A percentile compares a stretch with the other conserved stretches of the same genome.
These are phyloP conservation scores for Melanocharis versteri DNA, from an alignment of 2,113 vertebrate genomes.

Conservation along the genomic window DNA sequence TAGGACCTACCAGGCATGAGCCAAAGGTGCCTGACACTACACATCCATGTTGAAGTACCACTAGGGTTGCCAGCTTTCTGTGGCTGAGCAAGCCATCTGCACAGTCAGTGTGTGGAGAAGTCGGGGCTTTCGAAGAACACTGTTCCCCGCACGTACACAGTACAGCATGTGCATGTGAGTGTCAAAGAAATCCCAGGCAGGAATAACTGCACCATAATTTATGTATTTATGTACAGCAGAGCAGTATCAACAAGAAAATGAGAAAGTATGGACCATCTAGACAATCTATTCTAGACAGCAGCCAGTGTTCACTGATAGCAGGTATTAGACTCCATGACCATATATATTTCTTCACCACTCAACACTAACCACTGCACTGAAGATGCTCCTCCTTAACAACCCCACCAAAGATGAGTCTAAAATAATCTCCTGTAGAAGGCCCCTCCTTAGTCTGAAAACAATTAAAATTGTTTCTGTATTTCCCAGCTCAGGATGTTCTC, in stretches of 20 bases:
- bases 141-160: not conserved
- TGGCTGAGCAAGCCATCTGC: not conserved
- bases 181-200: not conserved
- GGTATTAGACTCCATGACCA: not conserved
- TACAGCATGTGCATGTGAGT: not conserved
- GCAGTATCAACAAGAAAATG: not conserved
- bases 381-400: not conserved
- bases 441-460: not conserved
- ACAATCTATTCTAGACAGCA: not conserved
- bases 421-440: not conserved
- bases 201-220: not conserved
- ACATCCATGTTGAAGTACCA: not conserved
- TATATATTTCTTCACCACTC: not conserved
- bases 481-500: not conserved
- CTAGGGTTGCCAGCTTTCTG: not conserved
- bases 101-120: fast-evolving
- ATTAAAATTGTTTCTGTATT: not conserved
- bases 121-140: not conserved
- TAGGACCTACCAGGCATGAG: not conserved
- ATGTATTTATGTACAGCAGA: not conserved
- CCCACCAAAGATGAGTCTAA: not conserved
- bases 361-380: not conserved
- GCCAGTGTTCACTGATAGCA: not conserved
- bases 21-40: not conserved
- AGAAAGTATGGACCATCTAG: not conserved